A percentile compares a stretch with the other conserved stretches of the same genome.
Evolutionary conservation across 2,888 invertebrate genomes (phyloP).

Genomic region (Pollenia griseotomentosa): DNA sequence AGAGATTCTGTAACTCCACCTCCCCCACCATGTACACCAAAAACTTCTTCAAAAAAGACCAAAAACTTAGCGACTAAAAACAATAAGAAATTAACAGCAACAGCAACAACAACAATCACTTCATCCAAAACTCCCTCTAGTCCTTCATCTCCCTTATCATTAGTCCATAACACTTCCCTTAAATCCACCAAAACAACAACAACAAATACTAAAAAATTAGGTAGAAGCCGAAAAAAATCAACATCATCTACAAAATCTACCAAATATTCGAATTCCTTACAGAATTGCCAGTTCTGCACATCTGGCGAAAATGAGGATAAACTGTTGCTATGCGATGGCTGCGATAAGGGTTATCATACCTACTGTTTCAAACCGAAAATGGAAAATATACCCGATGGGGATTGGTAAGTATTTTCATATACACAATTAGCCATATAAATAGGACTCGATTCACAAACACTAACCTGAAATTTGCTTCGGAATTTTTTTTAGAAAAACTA

Average conservation of each 20-base stretch:
- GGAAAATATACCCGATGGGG: conserved; percentile 98
- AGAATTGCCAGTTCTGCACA: conserved; percentile 99
- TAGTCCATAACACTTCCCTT: conserved; percentile 72
- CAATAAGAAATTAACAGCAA: conserved; percentile 55
- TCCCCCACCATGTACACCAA: conserved; percentile 41
- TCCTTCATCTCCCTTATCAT: conserved; percentile 21
- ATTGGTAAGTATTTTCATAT: conserved; percentile 89
- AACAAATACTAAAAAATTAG: conserved; percentile 75
- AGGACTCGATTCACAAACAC: no score
- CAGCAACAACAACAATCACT: conserved; percentile 49
- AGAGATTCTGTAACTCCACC: conserved; percentile 54
- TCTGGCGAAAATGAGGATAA: conserved; percentile 98
- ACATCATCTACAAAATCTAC: conserved; percentile 81
- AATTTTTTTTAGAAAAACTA: conserved; percentile 64
- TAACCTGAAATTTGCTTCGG: no score
- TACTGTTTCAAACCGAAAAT: conserved; percentile 99
- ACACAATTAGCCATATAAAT: not conserved
- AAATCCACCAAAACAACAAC: conserved; percentile 75
- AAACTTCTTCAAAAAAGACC: conserved; percentile 50
- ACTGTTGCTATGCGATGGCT: conserved; percentile 97
- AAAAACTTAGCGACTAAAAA: conserved; percentile 46
- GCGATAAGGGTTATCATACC: conserved; percentile 99
- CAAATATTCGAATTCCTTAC: conserved; percentile 84
- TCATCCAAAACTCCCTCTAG: conserved; percentile 70
- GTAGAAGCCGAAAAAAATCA: conserved; percentile 76